Base-by-base conservation (phyloP, 2,113 vertebrate genomes). In the Typhlomys cinereus region DNA sequence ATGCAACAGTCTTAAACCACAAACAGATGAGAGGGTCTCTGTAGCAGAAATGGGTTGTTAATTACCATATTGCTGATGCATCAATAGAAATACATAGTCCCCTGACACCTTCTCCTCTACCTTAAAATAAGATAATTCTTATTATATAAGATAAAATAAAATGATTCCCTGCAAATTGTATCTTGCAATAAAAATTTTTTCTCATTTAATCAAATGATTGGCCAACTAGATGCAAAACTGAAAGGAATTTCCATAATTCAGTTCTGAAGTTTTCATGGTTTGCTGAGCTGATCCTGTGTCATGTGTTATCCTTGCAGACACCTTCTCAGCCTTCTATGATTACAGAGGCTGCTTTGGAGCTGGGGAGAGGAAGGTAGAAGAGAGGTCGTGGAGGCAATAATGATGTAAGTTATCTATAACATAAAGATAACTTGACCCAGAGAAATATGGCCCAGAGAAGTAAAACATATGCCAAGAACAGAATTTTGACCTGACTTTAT, bases 1-100 rank as follows among this genome's bases (percentile, higher is more conserved):
- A 92, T 99, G 99, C 78, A 98, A 93, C 86, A 98, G 98, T 89
- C 99, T 98, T 96, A 99, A 17, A 91, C 99, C 99, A 92, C 99
- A 99, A 86, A 98, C 98, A 73, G 98, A 98, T 73, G 97, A 96
- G 54, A 97, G 97, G 78, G 98, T 95, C 96, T 98, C 99, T 99
- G 97, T 96, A 97, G 81, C 93, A 94, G 82, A 96, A 95, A 92
- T 1, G 67, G 90, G n/a, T 61, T 23, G 39, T 90, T 10, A 91
- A 57, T 39, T 34, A 8, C 2, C 17, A 29, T 1, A 4, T 11
- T 14, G 20, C 34, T 59, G 31, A 36, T 13, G 41, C 23, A 59
- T 20, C 12, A 0, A 1, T 18, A 29, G 54, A 74, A 36, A 64
- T 1, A 14, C 21, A 44, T 29, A 21, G 14, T 23, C 10, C 59